Conservation (phyloP, 2,113 vertebrate genomes). For the Petromus typicus region DNA sequence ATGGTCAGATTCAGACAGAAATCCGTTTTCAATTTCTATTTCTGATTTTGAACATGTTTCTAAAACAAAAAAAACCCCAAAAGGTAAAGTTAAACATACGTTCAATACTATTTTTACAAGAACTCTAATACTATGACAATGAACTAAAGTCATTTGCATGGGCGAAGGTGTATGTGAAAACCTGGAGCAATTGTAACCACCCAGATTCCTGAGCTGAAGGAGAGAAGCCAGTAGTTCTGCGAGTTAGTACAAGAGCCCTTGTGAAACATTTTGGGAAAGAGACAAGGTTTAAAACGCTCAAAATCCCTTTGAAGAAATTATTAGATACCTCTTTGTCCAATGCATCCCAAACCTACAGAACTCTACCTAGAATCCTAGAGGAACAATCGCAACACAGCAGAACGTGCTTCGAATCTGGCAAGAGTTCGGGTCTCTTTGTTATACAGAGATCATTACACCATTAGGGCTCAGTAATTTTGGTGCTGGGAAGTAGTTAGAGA, state of each 20-base stretch:
- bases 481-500: too few species aligned
- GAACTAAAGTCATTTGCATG: not conserved
- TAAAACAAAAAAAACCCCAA: not conserved
- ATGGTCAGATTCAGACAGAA: accelerated
- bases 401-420: too few species aligned
- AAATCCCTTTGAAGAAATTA: not conserved
- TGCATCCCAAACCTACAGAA: not conserved
- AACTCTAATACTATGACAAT: not conserved
- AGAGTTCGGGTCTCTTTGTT: too few species aligned
- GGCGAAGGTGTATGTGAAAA: not conserved
- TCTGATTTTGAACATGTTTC: slow-evolving; percentile 7
- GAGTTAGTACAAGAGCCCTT: not conserved
- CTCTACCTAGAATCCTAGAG: accelerated
- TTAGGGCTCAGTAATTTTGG: too few species aligned
- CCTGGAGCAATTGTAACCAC: not conserved
- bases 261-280: not conserved
- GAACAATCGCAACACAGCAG: too few species aligned
- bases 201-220: not conserved
- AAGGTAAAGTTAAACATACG: not conserved
- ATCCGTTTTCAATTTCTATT: slow-evolving; percentile 29
- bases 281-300: not conserved
- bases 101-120: not conserved
- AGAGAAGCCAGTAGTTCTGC: not conserved
- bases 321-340: not conserved
- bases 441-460: too few species aligned